Base-by-base conservation (phyloP, 2,113 vertebrate species). In the Eulemur macaco region DNA sequence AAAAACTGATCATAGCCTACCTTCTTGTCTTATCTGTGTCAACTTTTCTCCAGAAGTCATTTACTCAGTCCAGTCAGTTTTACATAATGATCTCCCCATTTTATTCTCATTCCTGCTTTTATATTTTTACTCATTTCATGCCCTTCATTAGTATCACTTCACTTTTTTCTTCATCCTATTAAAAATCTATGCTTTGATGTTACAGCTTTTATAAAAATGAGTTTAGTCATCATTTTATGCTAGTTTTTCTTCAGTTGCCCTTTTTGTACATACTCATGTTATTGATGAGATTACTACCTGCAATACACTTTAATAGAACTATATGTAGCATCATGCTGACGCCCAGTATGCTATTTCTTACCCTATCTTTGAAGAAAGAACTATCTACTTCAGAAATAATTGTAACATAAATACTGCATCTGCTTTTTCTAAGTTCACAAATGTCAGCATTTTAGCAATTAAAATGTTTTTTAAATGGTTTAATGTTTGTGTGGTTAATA, bases 111-210 rank as follows among this genome's bases (percentile, higher is more conserved):
- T 37, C 1, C 45, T 18, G 1, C 7, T 27, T 77, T 54, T 37
- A 20, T 0, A 58, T 1, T 4, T 42, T 64, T 87, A 20, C 42
- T 50, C 27, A 63, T 42, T 66, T 66, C 14, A 6, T 2, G 50
- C 0, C 17, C 14, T 29, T 64, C 4, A 12, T 3, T 3, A 1
- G 2, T 81, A 31, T 54, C 6, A 21, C 4, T 63, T 63, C 11
- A 42, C 4, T n/a, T 5, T 34, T 66, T 56, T 78, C 20, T 54
- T 21, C 4, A 42, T 15, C 15, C 12, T n/a, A 0, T 50, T 27
- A 86, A 31, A 68, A 66, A 58, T 77, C 1, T 21, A 27, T 8
- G 18, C n/a, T 47, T 14, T 9, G 5, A 77, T 31, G 4, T 27
- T 27, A 63, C 1, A 60, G 18, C 2, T 31, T 81, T 4, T 50